These are phyloP conservation scores for Conops quadrifasciatus DNA, from an alignment of 2,888 invertebrate species.

Conservation along the genomic window DNA sequence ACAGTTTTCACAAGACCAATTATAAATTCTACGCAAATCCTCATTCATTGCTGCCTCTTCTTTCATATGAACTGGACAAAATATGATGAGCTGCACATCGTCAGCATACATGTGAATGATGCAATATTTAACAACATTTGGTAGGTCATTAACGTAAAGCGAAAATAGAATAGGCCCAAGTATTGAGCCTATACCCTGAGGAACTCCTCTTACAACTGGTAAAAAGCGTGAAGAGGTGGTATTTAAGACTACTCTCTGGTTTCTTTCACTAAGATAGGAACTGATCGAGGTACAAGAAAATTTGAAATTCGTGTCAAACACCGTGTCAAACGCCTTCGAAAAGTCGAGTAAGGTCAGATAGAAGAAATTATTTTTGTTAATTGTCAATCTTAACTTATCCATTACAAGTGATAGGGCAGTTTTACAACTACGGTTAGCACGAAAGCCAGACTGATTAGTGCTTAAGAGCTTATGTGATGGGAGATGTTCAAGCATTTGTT, in stretches of 20 bases:
- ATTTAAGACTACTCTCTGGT: neutral
- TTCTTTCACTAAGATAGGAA: neutral
- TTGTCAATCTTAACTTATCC: conserved; percentile 1
- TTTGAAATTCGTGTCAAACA: neutral
- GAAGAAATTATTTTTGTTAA: conserved; percentile 7
- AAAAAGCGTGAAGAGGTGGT: neutral
- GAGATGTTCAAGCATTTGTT: conserved; percentile 5
- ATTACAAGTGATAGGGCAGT: conserved; percentile 5
- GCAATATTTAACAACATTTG: neutral
- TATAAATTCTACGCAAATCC: too few species aligned
- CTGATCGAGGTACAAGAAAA: neutral
- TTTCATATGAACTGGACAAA: neutral
- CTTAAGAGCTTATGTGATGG: conserved; percentile 1
- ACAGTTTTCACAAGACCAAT: neutral
- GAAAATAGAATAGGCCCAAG: conserved; percentile 11
- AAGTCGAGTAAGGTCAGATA: neutral
- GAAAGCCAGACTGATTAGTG: conserved; percentile 7
- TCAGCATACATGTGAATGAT: conserved; percentile 16
- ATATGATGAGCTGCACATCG: conserved; percentile 2
- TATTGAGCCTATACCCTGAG: neutral
- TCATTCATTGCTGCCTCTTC: neutral
- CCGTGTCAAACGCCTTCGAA: conserved; percentile 1
- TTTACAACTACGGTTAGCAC: conserved; percentile 3
- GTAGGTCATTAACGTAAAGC: neutral
- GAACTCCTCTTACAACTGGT: neutral